Base-by-base conservation (phyloP, 2,888 invertebrate species). In the Rhamnusium bicolor region DNA sequence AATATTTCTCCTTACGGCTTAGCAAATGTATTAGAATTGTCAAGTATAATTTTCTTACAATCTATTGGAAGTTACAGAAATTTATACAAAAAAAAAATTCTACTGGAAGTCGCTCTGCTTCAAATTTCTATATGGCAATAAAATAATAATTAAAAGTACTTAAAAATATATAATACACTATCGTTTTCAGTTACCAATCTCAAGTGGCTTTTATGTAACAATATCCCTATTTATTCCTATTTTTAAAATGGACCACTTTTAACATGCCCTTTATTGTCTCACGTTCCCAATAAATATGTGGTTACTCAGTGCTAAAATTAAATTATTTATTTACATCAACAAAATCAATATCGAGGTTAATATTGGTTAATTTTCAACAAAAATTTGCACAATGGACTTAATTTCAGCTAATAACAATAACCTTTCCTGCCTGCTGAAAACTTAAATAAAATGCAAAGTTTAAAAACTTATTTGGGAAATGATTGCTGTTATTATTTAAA, bases 181-280 rank as follows among this genome's bases (percentile, higher is more conserved):
- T 49, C n/a, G 4, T 32, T 19, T 53, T 53, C 14, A 47, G 53
- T 53, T 54, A 65, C 29, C 63, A 63, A 47, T 63, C 63, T 63
- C 63, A 14, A 16, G 32, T 51, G 32, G 65, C 12, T 53, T 58
- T 24, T 32, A 16, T 29, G 8, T 65, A 65, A 65, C 49, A 21
- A 65, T 51, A 49, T 53, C 18, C 24, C 29, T 54, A 54, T 29
- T 49, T 53, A 18, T 7, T 47, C 21, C 14, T 61, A 47, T 61
- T 18, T 47, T 27, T 27, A 49, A 53, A 65, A 53, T 67, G 67
- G 67, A 67, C 67, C 56, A 32, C 53, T 54, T 65, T 51, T 24
- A 40, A 27, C 54, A 56, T n/a, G 19, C 53, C 32, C 10, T 40
- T 65, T 67, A 67, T 67, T 67, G 67, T 67, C 67, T 67, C 21